Percentiles rank a stretch among this genome's conserved stretches.
These are phyloP conservation scores for Hydra vulgaris DNA, from an alignment of 30 jellyfish, hydroid and myxozoan genomes.

Conservation along the genomic window DNA sequence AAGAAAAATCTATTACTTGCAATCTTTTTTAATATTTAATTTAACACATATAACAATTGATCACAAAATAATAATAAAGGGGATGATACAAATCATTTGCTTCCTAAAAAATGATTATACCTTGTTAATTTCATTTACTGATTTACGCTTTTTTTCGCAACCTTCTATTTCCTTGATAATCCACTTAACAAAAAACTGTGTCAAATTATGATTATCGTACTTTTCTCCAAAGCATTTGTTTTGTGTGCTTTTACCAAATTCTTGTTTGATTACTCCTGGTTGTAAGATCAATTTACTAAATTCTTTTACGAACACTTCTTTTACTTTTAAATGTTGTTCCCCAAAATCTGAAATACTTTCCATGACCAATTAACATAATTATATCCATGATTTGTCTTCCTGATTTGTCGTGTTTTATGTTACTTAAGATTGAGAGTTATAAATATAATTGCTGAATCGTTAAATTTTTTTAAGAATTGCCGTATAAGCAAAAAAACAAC, in stretches of 20 bases:
- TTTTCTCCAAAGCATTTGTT: neutral
- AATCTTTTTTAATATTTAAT: too few species aligned
- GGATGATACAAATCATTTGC: too few species aligned
- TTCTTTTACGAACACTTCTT: neutral
- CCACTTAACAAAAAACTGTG: neutral
- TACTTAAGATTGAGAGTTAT: neutral
- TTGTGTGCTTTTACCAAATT: neutral
- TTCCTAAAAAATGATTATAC: too few species aligned
- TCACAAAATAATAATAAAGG: too few species aligned
- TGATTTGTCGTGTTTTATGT: neutral
- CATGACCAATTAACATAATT: neutral
- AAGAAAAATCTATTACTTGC: too few species aligned
- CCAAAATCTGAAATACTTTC: neutral
- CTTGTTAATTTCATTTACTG: neutral
- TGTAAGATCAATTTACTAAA: neutral
- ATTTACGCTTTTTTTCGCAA: neutral
- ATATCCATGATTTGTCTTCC: neutral
- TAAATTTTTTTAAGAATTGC: too few species aligned
- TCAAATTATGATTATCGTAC: neutral
- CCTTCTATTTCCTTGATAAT: neutral
- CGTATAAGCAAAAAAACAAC: too few species aligned
- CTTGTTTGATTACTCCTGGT: neutral
- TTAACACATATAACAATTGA: too few species aligned
- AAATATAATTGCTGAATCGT: neutral
- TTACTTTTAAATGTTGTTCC: neutral